Evolutionary conservation across 1,140 invertebrate genomes (phyloP).

Genomic region (Cydia splendana): DNA sequence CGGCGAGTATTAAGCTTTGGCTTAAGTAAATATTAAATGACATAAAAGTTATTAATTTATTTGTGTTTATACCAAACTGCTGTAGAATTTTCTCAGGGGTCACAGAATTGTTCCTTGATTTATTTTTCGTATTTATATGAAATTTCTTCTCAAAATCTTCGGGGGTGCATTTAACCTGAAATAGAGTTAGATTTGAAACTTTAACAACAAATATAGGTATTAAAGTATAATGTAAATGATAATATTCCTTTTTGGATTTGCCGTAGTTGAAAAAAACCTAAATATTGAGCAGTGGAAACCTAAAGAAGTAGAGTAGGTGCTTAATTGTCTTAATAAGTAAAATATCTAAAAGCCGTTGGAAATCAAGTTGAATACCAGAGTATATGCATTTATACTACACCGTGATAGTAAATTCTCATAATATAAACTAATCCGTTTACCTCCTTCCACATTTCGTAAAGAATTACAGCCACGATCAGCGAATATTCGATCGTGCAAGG

Average conservation of each 20-base stretch:
- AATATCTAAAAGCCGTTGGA: too few relatives aligned
- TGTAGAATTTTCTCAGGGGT: constrained; percentile 76
- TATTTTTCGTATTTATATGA: constrained; percentile 50
- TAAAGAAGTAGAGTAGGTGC: too few relatives aligned
- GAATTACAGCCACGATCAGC: constrained; percentile 90
- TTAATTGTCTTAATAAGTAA: too few relatives aligned
- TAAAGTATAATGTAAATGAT: too few relatives aligned
- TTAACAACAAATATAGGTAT: constrained; percentile 1
- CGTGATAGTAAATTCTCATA: too few relatives aligned
- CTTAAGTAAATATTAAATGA: constrained; percentile 34
- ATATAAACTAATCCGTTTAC: constrained; percentile 50
- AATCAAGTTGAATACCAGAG: too few relatives aligned
- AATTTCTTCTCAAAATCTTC: constrained; percentile 74
- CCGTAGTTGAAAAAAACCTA: too few relatives aligned
- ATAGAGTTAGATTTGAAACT: constrained; percentile 15
- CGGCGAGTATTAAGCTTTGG: too few relatives aligned
- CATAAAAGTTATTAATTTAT: background rate
- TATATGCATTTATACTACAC: too few relatives aligned
- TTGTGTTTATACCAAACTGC: constrained; percentile 62
- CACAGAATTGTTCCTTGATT: constrained; percentile 73
- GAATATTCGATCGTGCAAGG: constrained; percentile 95
- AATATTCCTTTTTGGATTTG: too few relatives aligned
- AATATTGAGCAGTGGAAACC: too few relatives aligned
- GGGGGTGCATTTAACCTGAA: constrained; percentile 73
- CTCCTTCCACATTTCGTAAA: constrained; percentile 91